A percentile compares a stretch with the other conserved stretches of the same genome.
Evolutionary conservation across 2,888 invertebrate species (phyloP).

Genomic region (Aplocera efformata): DNA sequence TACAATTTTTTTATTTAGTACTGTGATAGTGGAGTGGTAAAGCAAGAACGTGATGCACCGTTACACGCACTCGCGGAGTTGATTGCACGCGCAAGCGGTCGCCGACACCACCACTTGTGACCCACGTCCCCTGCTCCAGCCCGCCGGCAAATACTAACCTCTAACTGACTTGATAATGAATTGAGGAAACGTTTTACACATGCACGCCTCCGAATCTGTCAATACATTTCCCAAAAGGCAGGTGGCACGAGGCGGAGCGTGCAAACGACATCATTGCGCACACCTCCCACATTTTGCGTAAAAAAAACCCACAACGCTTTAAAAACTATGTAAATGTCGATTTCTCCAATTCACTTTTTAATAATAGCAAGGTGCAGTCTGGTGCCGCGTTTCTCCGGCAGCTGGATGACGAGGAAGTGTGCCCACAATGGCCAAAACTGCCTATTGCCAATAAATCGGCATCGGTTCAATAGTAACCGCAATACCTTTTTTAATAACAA

Average conservation of each 20-base stretch:
- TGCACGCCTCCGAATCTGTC: constrained; percentile 13
- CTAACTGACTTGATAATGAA: constrained; percentile 7
- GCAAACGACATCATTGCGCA: constrained; percentile 40
- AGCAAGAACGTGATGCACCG: constrained; percentile 58
- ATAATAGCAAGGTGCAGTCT: constrained; percentile 60
- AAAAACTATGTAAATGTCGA: constrained; percentile 55
- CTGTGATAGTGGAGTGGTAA: constrained; percentile 43
- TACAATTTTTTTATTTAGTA: constrained; percentile 24
- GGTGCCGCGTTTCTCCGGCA: constrained; percentile 63
- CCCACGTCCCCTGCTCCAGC: constrained; percentile 39
- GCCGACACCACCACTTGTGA: constrained; percentile 63
- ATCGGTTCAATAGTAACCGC: constrained; percentile 40
- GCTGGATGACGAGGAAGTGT: constrained; percentile 67
- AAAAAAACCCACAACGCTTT: constrained; percentile 54
- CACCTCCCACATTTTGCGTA: constrained; percentile 37
- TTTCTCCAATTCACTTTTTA: constrained; percentile 60
- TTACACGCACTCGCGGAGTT: constrained; percentile 70
- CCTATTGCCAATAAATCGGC: constrained; percentile 59
- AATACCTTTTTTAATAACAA: constrained; percentile 32
- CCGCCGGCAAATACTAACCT: constrained; percentile 20
- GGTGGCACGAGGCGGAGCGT: constrained; percentile 45
- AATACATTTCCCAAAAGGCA: constrained; percentile 4
- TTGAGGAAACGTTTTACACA: constrained; percentile 1
- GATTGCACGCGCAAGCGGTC: constrained; percentile 74
- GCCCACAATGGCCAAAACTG: constrained; percentile 54